Base-by-base conservation (phyloP, 1,140 invertebrate species). In the Capitella teleta region DNA sequence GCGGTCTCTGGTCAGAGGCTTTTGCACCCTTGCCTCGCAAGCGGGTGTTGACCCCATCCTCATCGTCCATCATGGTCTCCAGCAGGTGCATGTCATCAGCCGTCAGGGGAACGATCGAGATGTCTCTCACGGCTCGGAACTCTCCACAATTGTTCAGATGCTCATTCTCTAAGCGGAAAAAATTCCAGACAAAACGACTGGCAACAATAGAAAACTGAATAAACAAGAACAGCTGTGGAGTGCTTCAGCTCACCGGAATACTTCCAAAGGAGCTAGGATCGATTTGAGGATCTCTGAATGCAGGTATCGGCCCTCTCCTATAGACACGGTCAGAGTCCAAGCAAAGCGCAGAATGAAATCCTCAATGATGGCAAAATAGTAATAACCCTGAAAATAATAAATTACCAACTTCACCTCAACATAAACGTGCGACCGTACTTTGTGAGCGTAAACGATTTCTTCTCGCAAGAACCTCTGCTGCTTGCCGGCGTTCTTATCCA, bases 131-230 rank as follows among this genome's bases (percentile, higher is more conserved):
- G 3, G 95, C 95, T 65, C 95, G 78, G 76, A 99, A 99, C 76
- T 98, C 92, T 73, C 95, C 95, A 76, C 94, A 98, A 75, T 99
- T 99, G 74, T 99, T 99, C 5, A 99, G 76, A 61, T 99, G 96
- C 65, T 99, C 96, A 74, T 99, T 99, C 75, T 99, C 96, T 55
- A 99, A 70, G 1, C 96, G 93, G 76, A 98, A 98, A 70, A 94
- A 99, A 73, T 99, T 99, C 96, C 96, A 99, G 30, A 99, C 82
- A 75, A 99, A 99, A 50, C 94, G 78, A 61, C 91, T 92, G 58
- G 37, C 57, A 54, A 51, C 12, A 28, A 1, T 14, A n/a, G 10
- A 5, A 40, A 40, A 2, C 19, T 24, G 2, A 40, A 40, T 3
- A 40, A 8, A 5, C 21, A 38, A 12, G 16, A 38, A 5, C 21